Conservation (phyloP, 2,113 vertebrate genomes). For the Percina caprodes region DNA sequence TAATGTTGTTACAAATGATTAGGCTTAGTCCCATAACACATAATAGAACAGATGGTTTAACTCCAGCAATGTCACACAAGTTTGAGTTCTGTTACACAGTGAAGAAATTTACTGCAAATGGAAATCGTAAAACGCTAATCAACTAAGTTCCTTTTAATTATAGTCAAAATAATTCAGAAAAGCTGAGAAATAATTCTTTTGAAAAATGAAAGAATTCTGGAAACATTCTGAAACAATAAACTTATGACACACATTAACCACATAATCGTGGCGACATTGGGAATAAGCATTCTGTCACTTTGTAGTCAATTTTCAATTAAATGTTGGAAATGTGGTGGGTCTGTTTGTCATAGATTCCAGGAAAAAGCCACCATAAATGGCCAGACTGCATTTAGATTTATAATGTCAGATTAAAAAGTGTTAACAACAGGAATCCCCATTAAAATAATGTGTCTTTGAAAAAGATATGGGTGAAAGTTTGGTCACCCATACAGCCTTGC, state of each 20-base stretch:
- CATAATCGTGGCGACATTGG: constrained; percentile 6
- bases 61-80: constrained; percentile 12
- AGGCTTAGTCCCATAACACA: constrained; percentile 31
- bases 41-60: constrained; percentile 36
- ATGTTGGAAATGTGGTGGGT: constrained; percentile 1
- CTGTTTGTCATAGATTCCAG: constrained; percentile 29
- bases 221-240: not conserved
- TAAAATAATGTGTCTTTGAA: constrained; percentile 27
- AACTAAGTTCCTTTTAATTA: not conserved
- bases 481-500: not conserved
- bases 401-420: constrained; percentile 28
- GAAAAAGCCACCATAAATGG: constrained; percentile 15
- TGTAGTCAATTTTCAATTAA: not conserved
- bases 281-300: constrained; percentile 17
- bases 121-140: not conserved
- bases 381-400: constrained; percentile 26
- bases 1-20: constrained; percentile 51
- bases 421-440: constrained; percentile 6
- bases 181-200: not conserved
- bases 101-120: not conserved
- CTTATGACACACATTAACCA: not conserved
- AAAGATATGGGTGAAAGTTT: constrained; percentile 22
- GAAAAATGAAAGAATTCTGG: not conserved
- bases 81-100: not conserved
- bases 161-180: not conserved